Evolutionary conservation across 2,797 vertebrate genomes (phyloP), one percentile per base, ranked within the genome.

Genomic region (Notoglanidium macrostoma): DNA sequence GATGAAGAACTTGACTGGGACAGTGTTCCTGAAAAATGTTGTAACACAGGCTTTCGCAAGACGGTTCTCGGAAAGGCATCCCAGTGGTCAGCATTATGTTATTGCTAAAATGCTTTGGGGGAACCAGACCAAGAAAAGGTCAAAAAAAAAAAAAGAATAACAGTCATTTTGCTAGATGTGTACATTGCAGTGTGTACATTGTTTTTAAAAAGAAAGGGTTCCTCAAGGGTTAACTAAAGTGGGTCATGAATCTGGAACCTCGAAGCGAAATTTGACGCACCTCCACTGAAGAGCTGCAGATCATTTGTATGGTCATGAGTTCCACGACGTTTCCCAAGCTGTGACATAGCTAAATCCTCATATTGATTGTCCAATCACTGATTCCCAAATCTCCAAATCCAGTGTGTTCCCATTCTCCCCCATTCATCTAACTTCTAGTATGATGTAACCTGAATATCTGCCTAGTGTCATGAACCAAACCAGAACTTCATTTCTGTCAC

Each of bases 381-480:
- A 40, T 49, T 68, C 40, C 7, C 7, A 21, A 55, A 0, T 19
- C 9, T 78, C 9, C 8, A 57, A 21, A 78, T 57, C 76, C 9
- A 78, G 8, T 0, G 5, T 78, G 74, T 9, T 7, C 74, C 35
- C 5, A 2, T 26, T 8, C 2, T 6, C 17, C 54, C n/a, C 15
- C 49, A 7, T 32, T 17, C n/a, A 55, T 74, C 46, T 15, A 29
- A 17, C 54, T 23, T 78, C 32, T 77, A 8, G n/a, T 17, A 57
- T 21, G 17, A 23, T 23, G 44, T 46, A 44, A 40, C 3, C 73
- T 51, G 40, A 49, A 77, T n/a, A 15, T 51, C 82, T 57, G 55
- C 55, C 76, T 79, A 35, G 46, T 68, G 5, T 77, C 68, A 74
- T 19, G 63, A 67, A 35, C 59, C 78, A 84, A 87, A 78, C 83